Evolutionary conservation across 2,797 vertebrate genomes (phyloP).

Genomic region (Notoglanidium macrostoma): DNA sequence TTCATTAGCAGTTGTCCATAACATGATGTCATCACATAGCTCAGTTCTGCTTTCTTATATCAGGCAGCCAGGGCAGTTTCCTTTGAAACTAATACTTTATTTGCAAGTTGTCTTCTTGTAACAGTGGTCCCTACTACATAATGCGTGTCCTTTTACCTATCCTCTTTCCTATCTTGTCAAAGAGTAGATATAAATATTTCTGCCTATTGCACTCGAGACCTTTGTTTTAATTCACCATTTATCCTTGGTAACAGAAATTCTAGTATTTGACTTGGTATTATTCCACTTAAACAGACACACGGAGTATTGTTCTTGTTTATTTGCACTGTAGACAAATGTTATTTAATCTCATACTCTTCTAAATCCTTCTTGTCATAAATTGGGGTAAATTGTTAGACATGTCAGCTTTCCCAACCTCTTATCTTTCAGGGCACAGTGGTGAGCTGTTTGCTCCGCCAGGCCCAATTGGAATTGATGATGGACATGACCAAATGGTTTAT

Average conservation of each 20-base stretch:
- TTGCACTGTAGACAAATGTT: not conserved
- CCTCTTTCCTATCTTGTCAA: not conserved
- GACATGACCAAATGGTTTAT: not conserved
- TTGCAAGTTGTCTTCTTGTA: not conserved
- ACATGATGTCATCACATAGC: not conserved
- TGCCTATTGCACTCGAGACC: not conserved
- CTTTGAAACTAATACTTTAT: not conserved
- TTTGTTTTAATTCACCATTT: not conserved
- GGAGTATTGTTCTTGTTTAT: not conserved
- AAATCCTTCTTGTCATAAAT: not conserved
- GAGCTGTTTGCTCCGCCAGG: not conserved
- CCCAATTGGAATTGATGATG: not conserved
- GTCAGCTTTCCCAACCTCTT: not conserved
- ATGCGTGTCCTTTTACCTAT: not conserved
- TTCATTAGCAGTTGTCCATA: conserved; percentile 2
- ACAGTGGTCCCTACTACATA: not conserved
- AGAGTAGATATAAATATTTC: not conserved
- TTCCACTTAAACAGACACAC: not conserved
- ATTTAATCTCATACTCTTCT: not conserved
- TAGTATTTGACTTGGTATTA: not conserved
- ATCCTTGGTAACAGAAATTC: not conserved
- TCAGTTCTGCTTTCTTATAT: not conserved
- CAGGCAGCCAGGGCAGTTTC: not conserved
- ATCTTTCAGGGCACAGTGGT: not conserved
- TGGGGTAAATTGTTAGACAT: too few species aligned